Base-by-base conservation (phyloP, 2,888 invertebrate species). In the Xylota sylvarum region DNA sequence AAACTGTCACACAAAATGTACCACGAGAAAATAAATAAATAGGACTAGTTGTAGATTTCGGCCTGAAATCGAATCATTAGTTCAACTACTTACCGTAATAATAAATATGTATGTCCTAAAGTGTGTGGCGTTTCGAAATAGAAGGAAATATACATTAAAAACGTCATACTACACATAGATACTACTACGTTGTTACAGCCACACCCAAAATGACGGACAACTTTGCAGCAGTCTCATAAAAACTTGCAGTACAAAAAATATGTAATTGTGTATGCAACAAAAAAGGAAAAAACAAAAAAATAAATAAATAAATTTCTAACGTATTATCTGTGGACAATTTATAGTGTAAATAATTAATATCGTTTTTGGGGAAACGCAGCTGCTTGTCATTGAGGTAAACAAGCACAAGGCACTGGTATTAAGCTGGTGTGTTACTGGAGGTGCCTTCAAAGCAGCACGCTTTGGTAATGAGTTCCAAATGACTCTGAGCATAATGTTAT, bases 321-420 rank as follows among this genome's bases (percentile, higher is more conserved):
- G 48, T 62, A 82, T 69, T 81, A n/a, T n/a, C n/a, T 60, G 55
- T 70, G 64, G 70, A 77, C 60, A 77, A 60, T 82, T 82, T 64
- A 70, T 62, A 35, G 64, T 14, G 56, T 70, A 56, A 82, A 82
- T 77, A 77, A 82, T 64, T 77, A 72, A 82, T 12, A 56, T 43
- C 12, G 27, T 58, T 77, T 81, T 74, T 40, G 52, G 37, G 27
- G 37, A 70, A 70, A 64, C 48, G 64, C 67, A 76, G 69, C 55
- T 70, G 82, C 35, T 43, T 9, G 35, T 32, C 7, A 10, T 27
- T n/a, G 40, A 46, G 14, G 58, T 48, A 46, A 52, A 32, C 62
- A 43, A 40, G n/a, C 43, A 43, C 40, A 67, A 12, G 52, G 3
- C 43, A 55, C 32, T 48, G 17, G 23, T 37, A 62, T 60, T 46